These are phyloP conservation scores for Craniophora ligustri DNA, from an alignment of 2,888 invertebrate species.

Conservation along the genomic window DNA sequence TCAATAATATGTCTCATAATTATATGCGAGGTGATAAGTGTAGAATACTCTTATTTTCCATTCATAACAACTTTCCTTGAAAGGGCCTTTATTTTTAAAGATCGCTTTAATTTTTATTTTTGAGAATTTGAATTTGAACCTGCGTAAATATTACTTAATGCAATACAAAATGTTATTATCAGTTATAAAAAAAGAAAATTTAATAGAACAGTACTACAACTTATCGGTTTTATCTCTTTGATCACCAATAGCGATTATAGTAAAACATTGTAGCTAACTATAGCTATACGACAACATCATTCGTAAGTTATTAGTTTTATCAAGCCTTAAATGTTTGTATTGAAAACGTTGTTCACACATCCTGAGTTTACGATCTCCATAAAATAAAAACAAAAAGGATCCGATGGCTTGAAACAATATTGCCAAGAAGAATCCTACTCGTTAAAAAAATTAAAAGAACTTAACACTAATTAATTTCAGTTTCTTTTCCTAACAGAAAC, in stretches of 20 bases:
- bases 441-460: slow-evolving; percentile 36
- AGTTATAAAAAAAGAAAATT: slow-evolving; percentile 42
- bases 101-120: no score
- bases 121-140: no score
- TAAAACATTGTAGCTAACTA: slow-evolving; percentile 68
- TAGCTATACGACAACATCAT: slow-evolving; percentile 65
- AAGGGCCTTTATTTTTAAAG: no score
- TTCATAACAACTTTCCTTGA: no score
- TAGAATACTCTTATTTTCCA: no score
- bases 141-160: slow-evolving; percentile 49
- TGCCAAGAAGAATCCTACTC: slow-evolving; percentile 44
- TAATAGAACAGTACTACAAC: slow-evolving; percentile 77
- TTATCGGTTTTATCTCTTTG: slow-evolving; percentile 56
- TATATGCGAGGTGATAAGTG: no score
- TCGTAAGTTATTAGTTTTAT: slow-evolving; percentile 68
- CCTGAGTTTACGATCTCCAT: slow-evolving; percentile 75
- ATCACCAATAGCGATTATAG: slow-evolving; percentile 67
- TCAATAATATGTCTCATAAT: no score
- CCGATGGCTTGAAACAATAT: slow-evolving; percentile 53
- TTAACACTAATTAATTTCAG: slow-evolving; percentile 50
- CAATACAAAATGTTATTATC: slow-evolving; percentile 47
- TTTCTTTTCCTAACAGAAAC: slow-evolving; percentile 20
- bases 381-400: slow-evolving; percentile 39
- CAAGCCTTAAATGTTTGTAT: slow-evolving; percentile 67
- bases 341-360: slow-evolving; percentile 53